A percentile compares a stretch with the other conserved stretches of the same genome.
Conservation (phyloP, 2,888 invertebrate species). For the Xylota segnis region DNA sequence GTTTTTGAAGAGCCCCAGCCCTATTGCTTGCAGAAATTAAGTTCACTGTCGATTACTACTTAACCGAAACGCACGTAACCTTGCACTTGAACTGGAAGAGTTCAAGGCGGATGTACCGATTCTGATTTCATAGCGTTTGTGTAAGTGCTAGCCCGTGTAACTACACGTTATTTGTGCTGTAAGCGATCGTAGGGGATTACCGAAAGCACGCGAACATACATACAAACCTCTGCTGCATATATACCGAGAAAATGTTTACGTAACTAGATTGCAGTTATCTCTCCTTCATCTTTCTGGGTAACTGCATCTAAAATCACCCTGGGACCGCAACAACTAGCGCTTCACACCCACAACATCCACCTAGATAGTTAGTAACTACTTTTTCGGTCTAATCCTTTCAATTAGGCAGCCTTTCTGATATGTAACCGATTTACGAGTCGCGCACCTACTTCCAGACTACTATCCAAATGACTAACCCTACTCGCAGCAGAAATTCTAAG, state of each 20-base stretch:
- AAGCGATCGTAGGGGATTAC: too few relatives aligned
- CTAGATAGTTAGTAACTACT: neutral
- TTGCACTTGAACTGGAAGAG: too few relatives aligned
- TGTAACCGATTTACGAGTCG: neutral
- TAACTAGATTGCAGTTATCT: slow-evolving; percentile 7
- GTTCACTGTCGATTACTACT: too few relatives aligned
- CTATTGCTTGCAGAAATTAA: too few relatives aligned
- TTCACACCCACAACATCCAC: neutral
- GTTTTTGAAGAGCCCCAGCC: too few relatives aligned
- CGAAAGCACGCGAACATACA: neutral
- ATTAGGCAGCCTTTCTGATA: neutral
- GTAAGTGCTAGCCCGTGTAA: too few relatives aligned
- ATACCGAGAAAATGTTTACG: neutral
- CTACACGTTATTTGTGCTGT: too few relatives aligned
- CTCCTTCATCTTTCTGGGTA: neutral
- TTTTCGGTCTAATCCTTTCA: neutral
- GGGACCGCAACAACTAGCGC: neutral
- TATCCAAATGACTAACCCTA: slow-evolving; percentile 15
- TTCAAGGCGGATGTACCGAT: too few relatives aligned
- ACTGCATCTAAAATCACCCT: neutral
- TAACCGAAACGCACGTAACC: too few relatives aligned
- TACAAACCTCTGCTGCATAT: neutral
- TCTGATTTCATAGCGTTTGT: too few relatives aligned
- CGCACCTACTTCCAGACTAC: neutral
- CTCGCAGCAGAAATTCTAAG: neutral